Percentiles rank a stretch among this genome's conserved stretches.
Evolutionary conservation across 2,888 invertebrate genomes (phyloP).

Genomic region (Folsomia candida): DNA sequence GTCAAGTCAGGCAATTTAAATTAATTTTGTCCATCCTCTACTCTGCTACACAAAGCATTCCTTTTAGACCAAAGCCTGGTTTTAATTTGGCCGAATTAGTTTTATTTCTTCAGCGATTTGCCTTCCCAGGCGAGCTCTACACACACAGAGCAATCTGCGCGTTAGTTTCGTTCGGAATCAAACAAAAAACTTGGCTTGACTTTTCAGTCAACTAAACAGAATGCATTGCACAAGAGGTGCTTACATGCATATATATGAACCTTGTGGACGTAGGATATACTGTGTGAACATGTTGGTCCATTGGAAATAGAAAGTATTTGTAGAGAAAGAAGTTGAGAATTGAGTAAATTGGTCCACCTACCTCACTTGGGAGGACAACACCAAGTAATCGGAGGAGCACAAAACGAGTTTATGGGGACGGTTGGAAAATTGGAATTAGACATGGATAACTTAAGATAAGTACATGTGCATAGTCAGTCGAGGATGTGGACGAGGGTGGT

Average conservation of each 20-base stretch:
- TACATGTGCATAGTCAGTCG: slow-evolving; percentile 6
- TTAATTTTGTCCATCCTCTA: slow-evolving; percentile 17
- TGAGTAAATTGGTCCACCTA: slow-evolving; percentile 12
- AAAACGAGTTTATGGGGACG: slow-evolving; percentile 26
- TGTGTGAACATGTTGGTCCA: too few species aligned
- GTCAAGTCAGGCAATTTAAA: slow-evolving; percentile 16
- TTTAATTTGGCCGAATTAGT: slow-evolving; percentile 22
- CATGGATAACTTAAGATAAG: slow-evolving; percentile 23
- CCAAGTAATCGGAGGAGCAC: slow-evolving; percentile 8
- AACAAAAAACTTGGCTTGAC: too few species aligned
- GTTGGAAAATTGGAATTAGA: slow-evolving; percentile 24
- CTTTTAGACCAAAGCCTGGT: slow-evolving; percentile 11
- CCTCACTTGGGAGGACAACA: not conserved
- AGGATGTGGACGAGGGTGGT: not conserved
- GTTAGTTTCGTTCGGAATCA: too few species aligned
- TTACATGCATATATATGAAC: too few species aligned
- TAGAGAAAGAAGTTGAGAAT: slow-evolving; percentile 9
- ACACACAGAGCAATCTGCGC: too few species aligned
- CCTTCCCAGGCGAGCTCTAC: too few species aligned
- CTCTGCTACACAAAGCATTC: slow-evolving; percentile 14
- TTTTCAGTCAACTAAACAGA: too few species aligned
- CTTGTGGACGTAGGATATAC: too few species aligned
- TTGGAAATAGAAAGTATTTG: too few species aligned
- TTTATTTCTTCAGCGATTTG: not conserved
- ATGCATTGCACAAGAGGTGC: too few species aligned